phyloP scores from a whole-genome alignment of 2,888 invertebrate species.

The Caradrina kadenii region DNA sequence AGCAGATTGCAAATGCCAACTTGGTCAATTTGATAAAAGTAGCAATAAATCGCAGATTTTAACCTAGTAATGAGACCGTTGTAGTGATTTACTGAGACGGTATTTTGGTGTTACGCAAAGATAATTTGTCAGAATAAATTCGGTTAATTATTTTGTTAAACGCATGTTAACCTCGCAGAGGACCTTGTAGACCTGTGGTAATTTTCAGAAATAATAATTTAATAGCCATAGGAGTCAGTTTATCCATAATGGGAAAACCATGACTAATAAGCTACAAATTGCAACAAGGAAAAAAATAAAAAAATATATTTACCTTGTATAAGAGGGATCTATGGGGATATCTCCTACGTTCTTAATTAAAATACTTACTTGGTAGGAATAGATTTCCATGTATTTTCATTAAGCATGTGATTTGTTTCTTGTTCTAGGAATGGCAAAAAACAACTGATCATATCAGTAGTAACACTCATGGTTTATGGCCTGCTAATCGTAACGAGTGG shows the following conservation, averaged over 20 bases:
- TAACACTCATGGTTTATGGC: conserved; percentile 21
- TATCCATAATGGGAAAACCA: conserved; percentile 10
- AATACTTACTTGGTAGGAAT: neutral
- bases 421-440: conserved; percentile 27
- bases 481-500: conserved; percentile 37
- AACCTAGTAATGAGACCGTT: conserved; percentile 7
- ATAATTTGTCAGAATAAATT: conserved; percentile 13
- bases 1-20: conserved; percentile 25
- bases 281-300: neutral
- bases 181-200: conserved; percentile 20
- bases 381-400: conserved; percentile 29
- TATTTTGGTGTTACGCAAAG: neutral
- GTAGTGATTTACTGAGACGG: conserved; percentile 8
- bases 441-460: conserved; percentile 31
- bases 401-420: conserved; percentile 15
- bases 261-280: conserved; percentile 11
- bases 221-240: neutral
- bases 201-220: conserved; percentile 8
- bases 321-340: neutral
- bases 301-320: neutral
- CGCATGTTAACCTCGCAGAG: neutral
- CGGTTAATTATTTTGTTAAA: conserved; percentile 13
- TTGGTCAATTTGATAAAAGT: conserved; percentile 29
- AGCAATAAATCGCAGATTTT: conserved; percentile 20
- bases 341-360: neutral